Base-by-base conservation (phyloP, 2,113 vertebrate genomes). In the Macrotus californicus region DNA sequence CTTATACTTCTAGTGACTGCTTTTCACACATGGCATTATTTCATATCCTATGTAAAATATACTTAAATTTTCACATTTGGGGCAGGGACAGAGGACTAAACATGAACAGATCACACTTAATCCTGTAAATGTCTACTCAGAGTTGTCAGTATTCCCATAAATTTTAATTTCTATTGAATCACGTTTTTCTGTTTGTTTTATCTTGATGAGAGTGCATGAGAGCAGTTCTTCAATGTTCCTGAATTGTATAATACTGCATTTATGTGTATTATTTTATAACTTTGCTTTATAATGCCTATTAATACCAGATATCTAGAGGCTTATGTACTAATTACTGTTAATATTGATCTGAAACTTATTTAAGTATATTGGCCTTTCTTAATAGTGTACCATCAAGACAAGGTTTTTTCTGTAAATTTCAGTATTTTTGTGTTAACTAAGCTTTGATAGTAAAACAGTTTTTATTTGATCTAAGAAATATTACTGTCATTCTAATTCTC, bases 111-210 rank as follows among this genome's bases (percentile, higher is more conserved):
- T 61, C 2, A 46, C 4, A 64, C 1, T 83, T 64, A 75, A 7
- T 64, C 75, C 34, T 94, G 12, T 67, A 83, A 54, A 69, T 95
- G 36, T 19, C 41, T 46, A 24, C 24, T 86, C 50, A 22, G 43
- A 76, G 14, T 84, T 94, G 21, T 50, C 22, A 86, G 1, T 54
- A 86, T 86, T 91, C 6, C 43, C 34, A 39, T 88, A 85, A 88
- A 59, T 93, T 91, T 94, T 85, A 84, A 46, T 84, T 91, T 89
- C 41, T 82, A 10, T 61, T 70, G 41, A 67, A 36, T 94, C 72
- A 87, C 24, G 46, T n/a, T 89, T 92, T 85, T 50, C 34, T 88
- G 2, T 85, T 86, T 95, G 59, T 80, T 87, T 95, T 56, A 81
- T 70, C 31, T 94, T 91, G n/a, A n/a, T 83, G 22, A 76, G 34